Conservation (phyloP, 2,797 vertebrate genomes). For the Cirrhinus mrigala region DNA sequence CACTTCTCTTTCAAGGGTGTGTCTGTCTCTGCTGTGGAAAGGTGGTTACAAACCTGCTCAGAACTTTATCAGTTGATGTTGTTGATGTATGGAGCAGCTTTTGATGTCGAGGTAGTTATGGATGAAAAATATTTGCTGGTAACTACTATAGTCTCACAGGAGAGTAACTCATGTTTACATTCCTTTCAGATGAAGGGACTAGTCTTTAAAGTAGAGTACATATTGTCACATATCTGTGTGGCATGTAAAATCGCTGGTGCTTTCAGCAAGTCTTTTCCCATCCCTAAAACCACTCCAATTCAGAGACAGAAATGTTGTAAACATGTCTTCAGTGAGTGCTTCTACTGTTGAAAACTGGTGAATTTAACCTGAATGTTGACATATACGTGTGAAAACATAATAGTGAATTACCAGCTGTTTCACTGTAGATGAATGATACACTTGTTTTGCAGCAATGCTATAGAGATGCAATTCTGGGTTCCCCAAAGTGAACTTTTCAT, state of each 20-base stretch:
- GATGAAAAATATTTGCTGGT: slow-evolving; percentile 88
- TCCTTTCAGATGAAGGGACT: background rate
- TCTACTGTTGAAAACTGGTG: background rate
- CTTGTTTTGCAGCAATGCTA: background rate
- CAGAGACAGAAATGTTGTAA: background rate
- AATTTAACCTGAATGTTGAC: background rate
- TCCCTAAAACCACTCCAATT: background rate
- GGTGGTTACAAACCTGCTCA: background rate
- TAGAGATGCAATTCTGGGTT: background rate
- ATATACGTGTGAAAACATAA: background rate
- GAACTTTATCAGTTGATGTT: slow-evolving; percentile 29
- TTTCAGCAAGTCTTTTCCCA: background rate
- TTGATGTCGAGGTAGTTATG: slow-evolving; percentile 89
- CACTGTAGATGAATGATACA: background rate
- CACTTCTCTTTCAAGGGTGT: background rate
- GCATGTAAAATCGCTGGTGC: background rate
- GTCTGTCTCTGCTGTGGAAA: background rate
- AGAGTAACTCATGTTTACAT: slow-evolving; percentile 60
- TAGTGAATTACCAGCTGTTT: background rate
- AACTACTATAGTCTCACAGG: slow-evolving; percentile 91
- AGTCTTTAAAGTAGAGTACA: background rate
- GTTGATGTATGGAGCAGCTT: slow-evolving; percentile 78
- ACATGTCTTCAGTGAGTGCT: background rate
- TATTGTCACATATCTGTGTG: slow-evolving; percentile 5
- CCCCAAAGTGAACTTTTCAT: background rate